These are phyloP conservation scores for Procambarus clarkii DNA, from an alignment of 1,140 invertebrate species.

Conservation along the genomic window DNA sequence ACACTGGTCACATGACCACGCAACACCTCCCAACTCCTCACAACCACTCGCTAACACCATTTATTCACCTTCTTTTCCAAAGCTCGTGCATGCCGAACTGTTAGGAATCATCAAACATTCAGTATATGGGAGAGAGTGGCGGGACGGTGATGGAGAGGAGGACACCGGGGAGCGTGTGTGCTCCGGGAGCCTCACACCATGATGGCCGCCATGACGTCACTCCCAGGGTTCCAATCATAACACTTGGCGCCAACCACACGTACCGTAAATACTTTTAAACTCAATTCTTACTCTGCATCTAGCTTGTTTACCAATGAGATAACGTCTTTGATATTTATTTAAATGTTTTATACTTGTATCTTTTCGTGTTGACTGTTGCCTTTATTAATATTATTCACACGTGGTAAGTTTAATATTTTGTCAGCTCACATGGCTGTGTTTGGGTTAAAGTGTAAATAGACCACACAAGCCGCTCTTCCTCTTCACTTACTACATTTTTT, in stretches of 20 bases:
- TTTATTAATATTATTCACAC: not conserved
- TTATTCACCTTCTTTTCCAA: conserved; percentile 57
- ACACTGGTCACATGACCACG: conserved; percentile 64
- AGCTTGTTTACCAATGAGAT: not conserved
- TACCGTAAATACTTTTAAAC: not conserved
- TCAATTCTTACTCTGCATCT: not conserved
- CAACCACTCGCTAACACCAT: not conserved
- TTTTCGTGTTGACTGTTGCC: not conserved
- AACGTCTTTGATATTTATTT: not conserved
- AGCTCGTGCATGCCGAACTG: conserved; percentile 42
- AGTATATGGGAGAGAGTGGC: not conserved
- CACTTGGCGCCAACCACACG: not conserved
- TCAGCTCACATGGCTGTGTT: conserved; percentile 8
- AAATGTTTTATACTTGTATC: no score
- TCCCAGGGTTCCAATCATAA: conserved; percentile 4
- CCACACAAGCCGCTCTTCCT: no score
- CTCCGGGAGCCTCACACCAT: conserved; percentile 20
- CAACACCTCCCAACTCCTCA: conserved; percentile 42
- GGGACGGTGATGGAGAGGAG: not conserved
- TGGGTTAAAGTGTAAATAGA: not conserved
- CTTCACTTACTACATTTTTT: no score
- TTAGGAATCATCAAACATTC: conserved; percentile 25
- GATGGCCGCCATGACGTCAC: conserved; percentile 62
- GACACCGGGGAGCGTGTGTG: conserved; percentile 25
- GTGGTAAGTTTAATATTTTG: not conserved